Conservation (phyloP, 2,797 vertebrate genomes). For the Geotrypetes seraphini region DNA sequence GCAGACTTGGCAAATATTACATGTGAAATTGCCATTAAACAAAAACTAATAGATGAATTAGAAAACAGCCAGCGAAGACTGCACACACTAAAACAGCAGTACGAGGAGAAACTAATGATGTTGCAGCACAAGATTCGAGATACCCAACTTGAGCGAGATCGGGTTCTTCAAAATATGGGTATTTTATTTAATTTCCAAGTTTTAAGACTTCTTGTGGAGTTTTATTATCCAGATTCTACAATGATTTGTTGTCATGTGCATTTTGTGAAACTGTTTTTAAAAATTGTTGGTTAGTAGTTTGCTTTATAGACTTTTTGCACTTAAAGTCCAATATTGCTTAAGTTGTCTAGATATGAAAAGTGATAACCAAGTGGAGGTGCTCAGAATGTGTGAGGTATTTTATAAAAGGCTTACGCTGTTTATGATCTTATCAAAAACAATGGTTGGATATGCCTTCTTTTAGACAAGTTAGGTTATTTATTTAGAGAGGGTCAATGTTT, state of each 20-base stretch:
- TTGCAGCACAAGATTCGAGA: slow-evolving; percentile 90
- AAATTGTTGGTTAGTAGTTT: no score
- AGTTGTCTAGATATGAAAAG: no score
- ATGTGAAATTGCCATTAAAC: slow-evolving; percentile 96
- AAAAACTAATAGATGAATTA: slow-evolving; percentile 92
- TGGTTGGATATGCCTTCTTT: no score
- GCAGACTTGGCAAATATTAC: slow-evolving; percentile 94
- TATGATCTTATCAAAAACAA: no score
- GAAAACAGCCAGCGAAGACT: slow-evolving; percentile 92
- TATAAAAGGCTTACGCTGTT: no score
- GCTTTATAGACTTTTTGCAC: no score
- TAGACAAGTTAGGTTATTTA: no score
- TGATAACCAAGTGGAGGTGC: no score
- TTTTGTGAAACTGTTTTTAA: no score
- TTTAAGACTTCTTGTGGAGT: background rate
- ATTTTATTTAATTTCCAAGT: slow-evolving; percentile 1
- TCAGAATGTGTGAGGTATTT: no score
- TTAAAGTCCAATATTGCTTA: no score
- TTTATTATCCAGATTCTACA: background rate
- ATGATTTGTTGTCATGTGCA: background rate
- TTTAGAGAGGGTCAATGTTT: no score
- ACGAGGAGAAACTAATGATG: slow-evolving; percentile 91
- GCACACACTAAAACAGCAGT: slow-evolving; percentile 88
- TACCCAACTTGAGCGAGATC: slow-evolving; percentile 91
- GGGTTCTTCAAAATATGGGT: slow-evolving; percentile 91